Percentiles rank a stretch among this genome's conserved stretches.
Conservation (phyloP, 1,140 invertebrate genomes). For the Drosophila bocki region DNA sequence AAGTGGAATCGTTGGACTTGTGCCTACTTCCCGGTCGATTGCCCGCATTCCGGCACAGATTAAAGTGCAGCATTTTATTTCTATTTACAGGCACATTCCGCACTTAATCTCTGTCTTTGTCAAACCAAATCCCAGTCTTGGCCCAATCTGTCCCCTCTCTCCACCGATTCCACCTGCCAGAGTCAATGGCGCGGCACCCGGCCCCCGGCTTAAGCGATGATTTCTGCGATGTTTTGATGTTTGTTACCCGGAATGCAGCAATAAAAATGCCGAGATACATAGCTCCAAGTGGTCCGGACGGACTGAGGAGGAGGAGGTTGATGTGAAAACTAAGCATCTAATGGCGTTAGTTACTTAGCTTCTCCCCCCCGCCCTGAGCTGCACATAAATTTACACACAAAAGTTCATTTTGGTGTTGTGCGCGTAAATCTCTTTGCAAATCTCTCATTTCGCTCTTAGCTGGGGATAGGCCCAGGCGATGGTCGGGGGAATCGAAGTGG, state of each 20-base stretch:
- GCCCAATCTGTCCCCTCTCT: not conserved
- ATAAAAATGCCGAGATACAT: conserved; percentile 63
- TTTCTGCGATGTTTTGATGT: conserved; percentile 68
- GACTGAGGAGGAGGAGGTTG: not conserved
- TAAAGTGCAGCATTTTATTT: conserved; percentile 42
- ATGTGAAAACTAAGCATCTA: conserved; percentile 63
- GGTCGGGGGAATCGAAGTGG: conserved; percentile 12
- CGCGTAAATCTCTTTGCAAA: conserved; percentile 76
- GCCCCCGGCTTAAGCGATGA: conserved; percentile 53
- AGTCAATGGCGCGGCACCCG: conserved; percentile 25
- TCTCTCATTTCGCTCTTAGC: conserved; percentile 64
- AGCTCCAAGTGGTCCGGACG: conserved; percentile 6
- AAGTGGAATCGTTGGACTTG: not conserved
- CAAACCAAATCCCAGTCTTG: conserved; percentile 1
- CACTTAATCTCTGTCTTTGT: conserved; percentile 15
- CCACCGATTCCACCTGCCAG: not conserved
- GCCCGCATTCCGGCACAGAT: conserved; percentile 19
- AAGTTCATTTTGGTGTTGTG: conserved; percentile 70
- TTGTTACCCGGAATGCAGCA: conserved; percentile 68
- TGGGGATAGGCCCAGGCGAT: not conserved
- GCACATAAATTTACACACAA: conserved; percentile 77
- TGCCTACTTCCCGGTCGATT: not conserved
- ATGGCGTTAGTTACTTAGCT: conserved; percentile 77
- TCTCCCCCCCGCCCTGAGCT: not conserved
- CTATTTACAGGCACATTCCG: conserved; percentile 28